Evolutionary conservation across 2,888 invertebrate genomes (phyloP), one percentile per base, ranked within the genome.

Genomic region (Acronicta aceris): DNA sequence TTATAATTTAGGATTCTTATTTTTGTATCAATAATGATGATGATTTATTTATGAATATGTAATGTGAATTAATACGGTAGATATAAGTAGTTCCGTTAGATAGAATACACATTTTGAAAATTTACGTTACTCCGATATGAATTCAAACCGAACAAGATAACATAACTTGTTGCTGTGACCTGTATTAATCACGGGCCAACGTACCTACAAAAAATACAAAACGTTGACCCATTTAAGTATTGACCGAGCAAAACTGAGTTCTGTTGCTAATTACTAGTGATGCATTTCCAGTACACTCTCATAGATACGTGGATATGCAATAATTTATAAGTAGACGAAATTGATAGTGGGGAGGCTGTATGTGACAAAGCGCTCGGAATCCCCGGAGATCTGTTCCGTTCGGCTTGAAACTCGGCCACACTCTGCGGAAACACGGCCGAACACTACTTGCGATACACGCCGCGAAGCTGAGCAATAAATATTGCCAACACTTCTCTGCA

Each of bases 381-480:
- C 86, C 81, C 88, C 74, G 72, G 84, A 83, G 89, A 90, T 87
- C 84, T 87, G 84, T 82, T 87, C 87, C 84, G 85, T 65, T 82
- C 66, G 75, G 79, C 71, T 82, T 61, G 85, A 84, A 91, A 90
- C 84, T 90, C 90, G 89, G 90, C 84, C 89, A 85, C 82, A 71
- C 72, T 79, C 69, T 64, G 60, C 87, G 87, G 88, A 86, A 86
- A 78, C 70, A 63, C 81, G 71, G 67, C 78, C 82, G 81, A 82
- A 82, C 83, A 69, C 79, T 70, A 65, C 76, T 75, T 65, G 59
- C 66, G 69, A 59, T 69, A 74, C 67, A 62, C 55, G 52, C 64
- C 41, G 36, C 46, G 60, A 58, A 60, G 64, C 62, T 53, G 57
- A 68, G 63, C 64, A 65, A 69, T 72, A 77, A 74, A 72, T 77